A percentile compares a stretch with the other conserved stretches of the same genome.
Conservation (phyloP, 2,113 vertebrate genomes). For the Callorhinus ursinus region DNA sequence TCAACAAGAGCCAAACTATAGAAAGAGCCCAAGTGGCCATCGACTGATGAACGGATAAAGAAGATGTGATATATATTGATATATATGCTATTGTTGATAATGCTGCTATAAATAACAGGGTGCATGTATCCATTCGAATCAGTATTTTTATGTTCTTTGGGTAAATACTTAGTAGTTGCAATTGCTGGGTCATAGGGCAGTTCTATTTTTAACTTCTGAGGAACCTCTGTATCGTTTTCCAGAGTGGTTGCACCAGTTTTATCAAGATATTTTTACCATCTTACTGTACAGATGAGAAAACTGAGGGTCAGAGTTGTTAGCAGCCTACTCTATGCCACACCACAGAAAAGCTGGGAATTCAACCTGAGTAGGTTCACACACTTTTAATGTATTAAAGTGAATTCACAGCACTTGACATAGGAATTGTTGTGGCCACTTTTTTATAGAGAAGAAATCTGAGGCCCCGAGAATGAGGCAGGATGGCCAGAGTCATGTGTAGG, state of each 20-base stretch:
- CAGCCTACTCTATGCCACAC: neutral
- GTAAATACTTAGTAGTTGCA: neutral
- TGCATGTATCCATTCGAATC: neutral
- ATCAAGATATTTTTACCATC: neutral
- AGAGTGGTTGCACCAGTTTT: neutral
- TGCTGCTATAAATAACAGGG: neutral
- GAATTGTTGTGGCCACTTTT: neutral
- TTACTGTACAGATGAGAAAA: neutral
- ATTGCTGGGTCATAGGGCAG: neutral
- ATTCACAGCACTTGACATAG: neutral
- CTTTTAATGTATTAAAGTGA: neutral
- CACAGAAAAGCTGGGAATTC: neutral
- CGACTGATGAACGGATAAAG: too few species aligned
- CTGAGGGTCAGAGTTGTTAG: neutral
- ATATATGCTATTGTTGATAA: neutral
- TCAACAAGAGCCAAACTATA: too few species aligned
- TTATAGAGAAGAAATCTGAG: neutral
- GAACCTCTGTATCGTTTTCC: neutral
- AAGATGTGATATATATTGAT: too few species aligned
- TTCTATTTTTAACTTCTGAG: neutral
- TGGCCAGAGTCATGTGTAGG: neutral
- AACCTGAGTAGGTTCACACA: neutral
- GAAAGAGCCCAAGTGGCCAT: too few species aligned
- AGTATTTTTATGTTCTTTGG: neutral
- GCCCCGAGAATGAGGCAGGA: neutral